Conservation (phyloP, 2,888 invertebrate genomes). For the Latrodectus hesperus region DNA sequence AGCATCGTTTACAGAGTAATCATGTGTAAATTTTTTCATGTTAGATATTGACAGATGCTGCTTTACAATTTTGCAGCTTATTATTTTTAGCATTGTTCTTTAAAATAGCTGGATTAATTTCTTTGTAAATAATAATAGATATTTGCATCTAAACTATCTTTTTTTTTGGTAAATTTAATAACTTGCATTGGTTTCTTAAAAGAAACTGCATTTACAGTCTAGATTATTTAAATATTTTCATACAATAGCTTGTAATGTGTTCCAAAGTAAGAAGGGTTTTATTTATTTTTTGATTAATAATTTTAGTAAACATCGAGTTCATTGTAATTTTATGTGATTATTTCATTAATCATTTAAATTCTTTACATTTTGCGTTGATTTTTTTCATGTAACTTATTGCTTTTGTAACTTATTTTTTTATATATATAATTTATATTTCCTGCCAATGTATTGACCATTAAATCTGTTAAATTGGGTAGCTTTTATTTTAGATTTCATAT, state of each 20-base stretch:
- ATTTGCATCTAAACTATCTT: conserved; percentile 21
- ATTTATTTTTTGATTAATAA: conserved; percentile 4
- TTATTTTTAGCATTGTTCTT: conserved; percentile 52
- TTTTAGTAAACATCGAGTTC: neutral
- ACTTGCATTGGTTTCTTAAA: neutral
- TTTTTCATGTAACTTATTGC: neutral
- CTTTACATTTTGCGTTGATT: neutral
- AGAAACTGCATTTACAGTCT: conserved; percentile 1
- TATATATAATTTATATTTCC: neutral
- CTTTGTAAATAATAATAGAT: conserved; percentile 61
- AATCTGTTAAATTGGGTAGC: neutral
- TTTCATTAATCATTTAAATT: neutral
- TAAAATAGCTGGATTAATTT: conserved; percentile 41
- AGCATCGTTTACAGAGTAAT: conserved; percentile 57
- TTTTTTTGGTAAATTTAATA: neutral
- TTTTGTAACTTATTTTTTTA: neutral
- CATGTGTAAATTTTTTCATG: conserved; percentile 70
- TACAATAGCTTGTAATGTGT: neutral
- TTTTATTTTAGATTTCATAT: neutral
- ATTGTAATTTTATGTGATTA: neutral
- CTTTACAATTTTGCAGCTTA: conserved; percentile 53
- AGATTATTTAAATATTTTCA: neutral
- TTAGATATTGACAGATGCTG: conserved; percentile 68
- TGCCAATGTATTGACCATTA: neutral
- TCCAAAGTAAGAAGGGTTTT: neutral